A percentile compares a stretch with the other conserved stretches of the same genome.
phyloP scores from a whole-genome alignment of 2,113 vertebrate species.

The Lophotis ruficrista region DNA sequence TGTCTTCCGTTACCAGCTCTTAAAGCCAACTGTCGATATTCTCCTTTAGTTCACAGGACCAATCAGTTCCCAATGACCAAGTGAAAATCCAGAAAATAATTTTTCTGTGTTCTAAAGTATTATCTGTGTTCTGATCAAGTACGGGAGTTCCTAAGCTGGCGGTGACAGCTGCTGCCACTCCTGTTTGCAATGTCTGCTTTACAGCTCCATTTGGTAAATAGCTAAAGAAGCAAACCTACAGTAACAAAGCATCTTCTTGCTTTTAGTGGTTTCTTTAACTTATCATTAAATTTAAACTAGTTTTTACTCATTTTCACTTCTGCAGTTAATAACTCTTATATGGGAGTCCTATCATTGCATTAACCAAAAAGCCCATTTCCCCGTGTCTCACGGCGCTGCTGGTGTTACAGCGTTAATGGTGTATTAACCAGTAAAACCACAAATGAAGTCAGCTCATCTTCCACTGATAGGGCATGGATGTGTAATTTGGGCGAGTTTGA shows the following conservation, averaged over 20 bases:
- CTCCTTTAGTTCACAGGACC: background rate
- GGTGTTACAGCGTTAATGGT: background rate
- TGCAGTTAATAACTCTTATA: conserved; percentile 54
- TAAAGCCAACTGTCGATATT: background rate
- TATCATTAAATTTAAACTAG: conserved; percentile 20
- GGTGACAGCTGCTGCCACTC: background rate
- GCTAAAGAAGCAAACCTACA: background rate
- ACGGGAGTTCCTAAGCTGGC: background rate
- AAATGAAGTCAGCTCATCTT: conserved; percentile 50
- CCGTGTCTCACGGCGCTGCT: conserved; percentile 18
- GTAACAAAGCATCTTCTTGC: background rate
- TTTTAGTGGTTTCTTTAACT: conserved; percentile 29
- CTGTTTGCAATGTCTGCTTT: background rate
- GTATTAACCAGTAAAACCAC: conserved; percentile 28
- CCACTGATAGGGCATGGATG: conserved; percentile 28
- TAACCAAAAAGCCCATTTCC: conserved; percentile 41
- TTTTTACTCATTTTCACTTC: conserved; percentile 24
- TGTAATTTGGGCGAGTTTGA: background rate
- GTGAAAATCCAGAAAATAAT: background rate
- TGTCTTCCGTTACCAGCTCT: background rate
- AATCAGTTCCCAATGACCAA: background rate
- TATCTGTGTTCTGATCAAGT: background rate
- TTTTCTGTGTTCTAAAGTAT: background rate
- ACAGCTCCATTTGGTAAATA: conserved; percentile 1
- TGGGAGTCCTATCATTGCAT: conserved; percentile 50